These are phyloP conservation scores for Sebastiscus albofasciatus DNA, from an alignment of 2,797 vertebrate genomes.

Conservation along the genomic window DNA sequence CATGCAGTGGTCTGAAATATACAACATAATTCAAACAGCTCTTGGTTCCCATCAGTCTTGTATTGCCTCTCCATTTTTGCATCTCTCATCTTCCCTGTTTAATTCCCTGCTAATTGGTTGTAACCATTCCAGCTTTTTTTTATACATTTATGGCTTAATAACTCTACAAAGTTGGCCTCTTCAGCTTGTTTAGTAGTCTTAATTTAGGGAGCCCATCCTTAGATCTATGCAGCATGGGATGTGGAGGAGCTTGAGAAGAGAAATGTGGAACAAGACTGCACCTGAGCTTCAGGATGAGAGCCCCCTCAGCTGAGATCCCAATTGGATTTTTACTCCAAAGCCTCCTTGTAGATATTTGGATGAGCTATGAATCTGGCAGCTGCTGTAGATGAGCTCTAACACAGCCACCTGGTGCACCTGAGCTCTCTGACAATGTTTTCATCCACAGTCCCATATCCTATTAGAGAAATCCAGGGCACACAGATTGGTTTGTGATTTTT, in stretches of 20 bases:
- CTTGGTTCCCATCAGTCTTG: background rate
- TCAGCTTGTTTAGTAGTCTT: slow-evolving; percentile 35
- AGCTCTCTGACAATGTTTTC: slow-evolving; percentile 17
- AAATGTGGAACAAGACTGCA: slow-evolving; percentile 40
- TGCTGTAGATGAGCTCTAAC: slow-evolving; percentile 26
- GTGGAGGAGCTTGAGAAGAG: slow-evolving; percentile 10
- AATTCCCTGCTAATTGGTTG: slow-evolving; percentile 47
- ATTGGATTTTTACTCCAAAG: slow-evolving; percentile 10
- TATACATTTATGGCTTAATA: slow-evolving; percentile 24
- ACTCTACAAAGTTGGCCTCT: slow-evolving; percentile 11
- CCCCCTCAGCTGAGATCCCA: slow-evolving; percentile 6
- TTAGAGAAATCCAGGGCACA: background rate
- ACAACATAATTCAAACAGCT: background rate
- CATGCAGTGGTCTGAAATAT: background rate
- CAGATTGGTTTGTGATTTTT: background rate
- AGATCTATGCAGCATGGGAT: slow-evolving; percentile 37
- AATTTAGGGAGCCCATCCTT: slow-evolving; percentile 53
- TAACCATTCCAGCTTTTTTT: slow-evolving; percentile 59
- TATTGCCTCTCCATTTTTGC: background rate
- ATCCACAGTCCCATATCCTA: slow-evolving; percentile 5
- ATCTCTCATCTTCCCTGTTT: slow-evolving; percentile 20
- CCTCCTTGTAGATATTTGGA: slow-evolving; percentile 25
- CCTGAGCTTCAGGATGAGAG: slow-evolving; percentile 47
- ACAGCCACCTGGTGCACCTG: slow-evolving; percentile 38
- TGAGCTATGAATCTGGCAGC: slow-evolving; percentile 18